Base-by-base conservation (phyloP, 2,797 vertebrate genomes). In the Gymnodraco acuticeps region DNA sequence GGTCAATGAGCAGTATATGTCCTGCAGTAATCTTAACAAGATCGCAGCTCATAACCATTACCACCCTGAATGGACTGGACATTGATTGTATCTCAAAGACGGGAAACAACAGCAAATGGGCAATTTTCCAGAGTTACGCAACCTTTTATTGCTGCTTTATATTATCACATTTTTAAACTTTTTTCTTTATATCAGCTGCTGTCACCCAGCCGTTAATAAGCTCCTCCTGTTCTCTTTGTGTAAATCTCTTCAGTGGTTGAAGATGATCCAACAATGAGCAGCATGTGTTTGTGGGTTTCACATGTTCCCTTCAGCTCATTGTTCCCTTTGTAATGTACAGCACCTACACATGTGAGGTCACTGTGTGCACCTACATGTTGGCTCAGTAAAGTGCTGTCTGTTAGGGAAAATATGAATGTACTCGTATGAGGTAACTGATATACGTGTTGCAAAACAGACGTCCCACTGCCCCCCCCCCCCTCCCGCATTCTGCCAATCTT, bases 1-100 rank as follows among this genome's bases (percentile, higher is more conserved):
- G 88, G 88, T 81, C 87, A 84, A 82, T 73, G 86, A 63, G 54
- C 83, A 80, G 74, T 83, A 80, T 74, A 73, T 84, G 84, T 90
- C 77, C 82, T 20, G 60, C 78, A 56, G 83, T 82, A 64, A 89
- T 87, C 83, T 75, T 82, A 89, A 88, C 87, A 61, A 89, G 83
- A 89, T 84, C 14, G 48, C 73, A 61, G 83, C 78, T 80, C 70
- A 1, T 76, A 72, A 85, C 74, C 64, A 60, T 82, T 43, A 61
- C 54, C 60, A 17, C 77, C 75, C 72, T 19, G 77, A 80, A 77
- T 51, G 68, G 70, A 84, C 82, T 80, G 61, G 0, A 5, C 81
- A 75, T 73, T 48, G 70, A 88, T 73, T 59, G 61, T 5, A 63
- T 84, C 14, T 75, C 65, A 38, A 51, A 80, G 76, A 70, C 69